Conservation (phyloP, 2,797 vertebrate species). For the Fratercula arctica region DNA sequence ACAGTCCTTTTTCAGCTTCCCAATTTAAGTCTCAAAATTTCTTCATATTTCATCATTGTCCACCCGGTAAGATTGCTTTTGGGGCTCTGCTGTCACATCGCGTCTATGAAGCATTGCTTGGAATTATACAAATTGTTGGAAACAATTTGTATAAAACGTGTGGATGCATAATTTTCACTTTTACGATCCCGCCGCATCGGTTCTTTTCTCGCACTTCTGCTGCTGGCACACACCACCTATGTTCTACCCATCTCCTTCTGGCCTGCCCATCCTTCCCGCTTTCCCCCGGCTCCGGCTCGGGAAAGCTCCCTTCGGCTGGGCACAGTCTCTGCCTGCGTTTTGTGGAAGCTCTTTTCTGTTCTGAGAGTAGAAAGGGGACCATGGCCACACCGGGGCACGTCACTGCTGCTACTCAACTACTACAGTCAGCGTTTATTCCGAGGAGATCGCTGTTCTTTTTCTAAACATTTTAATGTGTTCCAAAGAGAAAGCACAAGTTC, state of each 20-base stretch:
- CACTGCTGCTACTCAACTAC: not conserved
- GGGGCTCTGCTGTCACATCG: not conserved
- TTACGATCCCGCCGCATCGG: not conserved
- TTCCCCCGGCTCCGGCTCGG: not conserved
- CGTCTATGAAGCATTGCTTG: not conserved
- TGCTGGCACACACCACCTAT: conserved; percentile 1
- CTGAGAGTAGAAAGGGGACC: not conserved
- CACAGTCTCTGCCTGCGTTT: not conserved
- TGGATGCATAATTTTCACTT: conserved; percentile 13
- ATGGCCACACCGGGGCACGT: not conserved
- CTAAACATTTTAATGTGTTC: not conserved
- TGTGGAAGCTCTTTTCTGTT: not conserved
- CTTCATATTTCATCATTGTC: not conserved
- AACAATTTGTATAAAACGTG: not conserved
- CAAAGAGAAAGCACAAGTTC: not conserved
- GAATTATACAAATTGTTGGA: not conserved
- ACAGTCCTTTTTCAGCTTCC: not conserved
- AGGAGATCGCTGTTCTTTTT: not conserved
- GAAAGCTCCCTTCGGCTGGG: not conserved
- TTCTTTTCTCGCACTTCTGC: not conserved
- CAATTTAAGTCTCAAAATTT: not conserved
- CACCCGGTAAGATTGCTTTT: not conserved
- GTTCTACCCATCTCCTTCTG: not conserved
- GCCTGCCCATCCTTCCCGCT: not conserved
- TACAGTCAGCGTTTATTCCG: not conserved